Percentiles rank a stretch among this genome's conserved stretches.
phyloP scores from a whole-genome alignment of 1,140 invertebrate genomes.

The Drosophila bifasciata region DNA sequence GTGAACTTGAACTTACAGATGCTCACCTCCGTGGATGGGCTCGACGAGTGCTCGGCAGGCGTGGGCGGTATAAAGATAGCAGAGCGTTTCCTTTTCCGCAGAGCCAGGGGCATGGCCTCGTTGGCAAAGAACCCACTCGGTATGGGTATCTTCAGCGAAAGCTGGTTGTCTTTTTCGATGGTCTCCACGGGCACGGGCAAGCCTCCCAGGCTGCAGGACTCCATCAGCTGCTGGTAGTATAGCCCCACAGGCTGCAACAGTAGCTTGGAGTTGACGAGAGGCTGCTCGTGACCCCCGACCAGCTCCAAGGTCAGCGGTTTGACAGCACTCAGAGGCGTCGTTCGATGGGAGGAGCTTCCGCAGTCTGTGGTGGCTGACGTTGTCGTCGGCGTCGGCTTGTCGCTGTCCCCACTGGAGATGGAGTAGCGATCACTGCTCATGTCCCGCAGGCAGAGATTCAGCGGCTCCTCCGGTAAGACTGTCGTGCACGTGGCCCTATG shows the following conservation, averaged over 20 bases:
- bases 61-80: conserved; percentile 93
- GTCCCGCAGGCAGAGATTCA: conserved; percentile 92
- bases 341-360: conserved; percentile 56
- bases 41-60: conserved; percentile 88
- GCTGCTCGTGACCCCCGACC: conserved; percentile 20
- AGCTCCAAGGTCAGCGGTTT: conserved; percentile 53
- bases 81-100: conserved; percentile 90
- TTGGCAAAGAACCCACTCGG: conserved; percentile 69
- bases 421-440: conserved; percentile 74
- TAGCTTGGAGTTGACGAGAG: conserved; percentile 34
- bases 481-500: not conserved
- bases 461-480: conserved; percentile 86
- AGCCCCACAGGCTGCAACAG: conserved; percentile 90
- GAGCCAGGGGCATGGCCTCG: conserved; percentile 54
- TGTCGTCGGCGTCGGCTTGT: conserved; percentile 33
- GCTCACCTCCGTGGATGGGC: conserved; percentile 92
- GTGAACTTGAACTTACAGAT: conserved; percentile 97
- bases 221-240: conserved; percentile 89
- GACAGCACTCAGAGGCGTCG: conserved; percentile 54
- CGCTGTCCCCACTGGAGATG: conserved; percentile 76
- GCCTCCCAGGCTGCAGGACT: conserved; percentile 54
- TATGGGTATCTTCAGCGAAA: conserved; percentile 78
- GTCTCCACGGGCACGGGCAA: conserved; percentile 62
- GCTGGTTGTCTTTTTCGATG: conserved; percentile 81
- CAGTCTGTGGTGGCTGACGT: conserved; percentile 50